Percentiles rank a stretch among this genome's conserved stretches.
These are phyloP conservation scores for Hyalella azteca DNA, from an alignment of 2,888 invertebrate genomes.

Conservation along the genomic window DNA sequence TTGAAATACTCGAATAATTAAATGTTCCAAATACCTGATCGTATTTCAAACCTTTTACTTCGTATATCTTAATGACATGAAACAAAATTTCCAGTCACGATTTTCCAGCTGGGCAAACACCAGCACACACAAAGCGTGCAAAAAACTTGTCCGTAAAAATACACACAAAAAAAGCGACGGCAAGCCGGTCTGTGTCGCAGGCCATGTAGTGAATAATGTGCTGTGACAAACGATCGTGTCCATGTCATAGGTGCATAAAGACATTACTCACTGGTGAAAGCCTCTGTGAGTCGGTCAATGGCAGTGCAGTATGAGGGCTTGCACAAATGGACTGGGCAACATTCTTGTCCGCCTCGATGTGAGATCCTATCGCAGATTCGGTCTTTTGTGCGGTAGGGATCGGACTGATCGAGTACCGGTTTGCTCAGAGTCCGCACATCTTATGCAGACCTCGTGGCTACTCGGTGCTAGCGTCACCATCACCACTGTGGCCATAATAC, in stretches of 20 bases:
- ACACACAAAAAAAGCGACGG: no score
- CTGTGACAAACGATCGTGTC: conserved; percentile 33
- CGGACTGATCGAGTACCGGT: neutral
- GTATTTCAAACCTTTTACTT: no score
- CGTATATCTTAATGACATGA: no score
- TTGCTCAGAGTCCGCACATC: neutral
- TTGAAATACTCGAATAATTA: no score
- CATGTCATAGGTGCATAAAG: conserved; percentile 32
- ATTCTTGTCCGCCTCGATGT: conserved; percentile 2
- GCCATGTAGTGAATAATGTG: neutral
- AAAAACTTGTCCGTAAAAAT: no score
- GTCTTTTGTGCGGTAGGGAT: neutral
- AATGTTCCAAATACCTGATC: no score
- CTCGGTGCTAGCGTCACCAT: no score
- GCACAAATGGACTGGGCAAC: neutral
- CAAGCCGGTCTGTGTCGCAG: neutral
- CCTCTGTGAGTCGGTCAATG: neutral
- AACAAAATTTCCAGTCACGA: neutral
- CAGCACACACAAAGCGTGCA: no score
- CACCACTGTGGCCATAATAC: no score
- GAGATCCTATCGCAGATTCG: conserved; percentile 3
- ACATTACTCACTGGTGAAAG: conserved; percentile 35
- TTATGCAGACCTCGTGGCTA: no score
- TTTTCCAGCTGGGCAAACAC: neutral
- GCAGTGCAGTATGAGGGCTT: neutral